Base-by-base conservation (phyloP, 2,797 vertebrate genomes). In the Echiichthys vipera region DNA sequence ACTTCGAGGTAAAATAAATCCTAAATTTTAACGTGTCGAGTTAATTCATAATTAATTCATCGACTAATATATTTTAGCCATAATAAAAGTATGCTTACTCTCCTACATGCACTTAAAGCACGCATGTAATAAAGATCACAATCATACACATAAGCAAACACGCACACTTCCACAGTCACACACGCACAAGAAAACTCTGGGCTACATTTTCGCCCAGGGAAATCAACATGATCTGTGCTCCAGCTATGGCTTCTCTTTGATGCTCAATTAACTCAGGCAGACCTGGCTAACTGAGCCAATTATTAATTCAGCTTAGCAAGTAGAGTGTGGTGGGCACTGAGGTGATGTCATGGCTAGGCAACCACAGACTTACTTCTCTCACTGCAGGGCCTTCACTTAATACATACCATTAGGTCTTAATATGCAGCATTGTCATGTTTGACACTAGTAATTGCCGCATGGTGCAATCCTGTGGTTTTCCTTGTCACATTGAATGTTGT, bases 201-300 rank as follows among this genome's bases (percentile, higher is more conserved):
- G 77, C 87, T 83, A 54, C 77, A 81, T 84, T 78, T 80, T 80
- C 73, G 39, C 82, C 70, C 30, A 3, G 84, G 77, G 85, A 90
- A 91, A 93, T 92, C 78, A 87, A 78, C 71, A 84, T 81, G 87
- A 91, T 91, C 83, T 82, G 78, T 66, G 86, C 87, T 84, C 72
- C 37, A 57, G 70, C 86, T 75, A 76, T 17, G 73, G 80, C 73
- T 84, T 85, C 74, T 83, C 88, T 90, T 90, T 92, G 90, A 92
- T 86, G 90, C 88, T 81, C 88, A 93, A 92, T 94, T 93, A 94
- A 88, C 89, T 91, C 87, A 80, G 87, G 84, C 89, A 92, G 91
- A 90, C 84, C 86, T 89, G 90, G 84, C 91, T 75, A 88, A 84
- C 88, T 74, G 77, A 92, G 84, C 89, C 90, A 88, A 89, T 94